These are phyloP conservation scores for Chymomyza procnemis DNA, from an alignment of 2,888 invertebrate species.

Conservation along the genomic window DNA sequence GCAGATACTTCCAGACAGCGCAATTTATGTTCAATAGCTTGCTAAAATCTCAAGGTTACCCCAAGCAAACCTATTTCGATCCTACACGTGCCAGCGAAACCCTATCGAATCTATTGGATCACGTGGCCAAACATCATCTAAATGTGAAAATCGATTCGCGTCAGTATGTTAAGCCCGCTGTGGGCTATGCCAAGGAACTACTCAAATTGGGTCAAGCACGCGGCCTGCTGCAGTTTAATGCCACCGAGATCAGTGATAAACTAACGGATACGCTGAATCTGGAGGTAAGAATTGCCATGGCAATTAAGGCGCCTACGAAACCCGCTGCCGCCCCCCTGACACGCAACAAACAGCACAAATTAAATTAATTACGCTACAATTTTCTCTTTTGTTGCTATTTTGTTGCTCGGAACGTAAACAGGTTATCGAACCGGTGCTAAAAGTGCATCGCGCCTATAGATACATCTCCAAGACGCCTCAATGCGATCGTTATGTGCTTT, in stretches of 20 bases:
- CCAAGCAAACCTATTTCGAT: constrained; percentile 85
- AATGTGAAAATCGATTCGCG: constrained; percentile 85
- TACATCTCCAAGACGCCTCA: constrained; percentile 84
- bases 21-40: constrained; percentile 87
- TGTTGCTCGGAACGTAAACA: constrained; percentile 47
- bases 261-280: constrained; percentile 89
- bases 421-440: constrained; percentile 89
- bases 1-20: constrained; percentile 84
- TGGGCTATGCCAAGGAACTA: constrained; percentile 86
- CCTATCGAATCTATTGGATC: constrained; percentile 84
- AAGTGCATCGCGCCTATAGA: constrained; percentile 89
- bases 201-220: constrained; percentile 85
- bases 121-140: constrained; percentile 84
- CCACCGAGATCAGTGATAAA: constrained; percentile 86
- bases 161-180: constrained; percentile 87
- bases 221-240: constrained; percentile 84
- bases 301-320: constrained; percentile 19
- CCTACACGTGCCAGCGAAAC: constrained; percentile 85
- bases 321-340: too few relatives aligned
- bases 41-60: constrained; percentile 86
- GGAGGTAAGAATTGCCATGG: constrained; percentile 79
- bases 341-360: constrained; percentile 48
- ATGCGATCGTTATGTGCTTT: constrained; percentile 89
- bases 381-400: constrained; percentile 46
- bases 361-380: constrained; percentile 61